Base-by-base conservation (phyloP, 1,140 invertebrate species). In the Schlechtendalia chinensis region DNA sequence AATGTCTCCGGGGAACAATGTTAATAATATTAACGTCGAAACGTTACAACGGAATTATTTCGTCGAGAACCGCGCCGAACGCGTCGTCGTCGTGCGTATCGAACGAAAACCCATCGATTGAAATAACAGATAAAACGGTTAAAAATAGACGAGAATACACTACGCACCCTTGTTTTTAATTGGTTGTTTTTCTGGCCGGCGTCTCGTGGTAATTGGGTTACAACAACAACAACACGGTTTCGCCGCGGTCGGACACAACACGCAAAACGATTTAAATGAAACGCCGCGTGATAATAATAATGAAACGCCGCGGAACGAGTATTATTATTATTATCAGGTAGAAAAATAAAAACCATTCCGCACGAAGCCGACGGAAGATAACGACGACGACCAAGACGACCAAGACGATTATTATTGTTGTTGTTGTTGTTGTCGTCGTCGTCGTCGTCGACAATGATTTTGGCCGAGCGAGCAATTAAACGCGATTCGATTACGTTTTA, bases 171-270 rank as follows among this genome's bases (percentile, higher is more conserved):
- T 39, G 32, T 39, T 22, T 50, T 5, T 69, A 69, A 47, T 69
- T 69, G 45, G 67, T 69, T 69, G 67, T 69, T 69, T 69, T 50
- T 24, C 45, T 2, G 32, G 47, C 65, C 10, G 22, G 11, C 47
- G n/a, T 50, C n/a, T n/a, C n/a, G n/a, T n/a, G n/a, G 27, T 69
- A 50, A 69, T 50, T 50, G 45, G 22, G 32, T 69, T 69, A 32
- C 65, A 22, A 39, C 32, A 39, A 39, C 32, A 39, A 3, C 3
- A 3, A 39, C 32, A 39, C 32, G 32, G 32, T 39, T 22, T 24
- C 22, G 16, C 32, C 1, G 45, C 12, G 45, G 39, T 24, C 1
- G n/a, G 39, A 69, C 16, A 47, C n/a, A n/a, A n/a, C n/a, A n/a
- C n/a, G n/a, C n/a, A n/a, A n/a, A n/a, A n/a, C n/a, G n/a, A n/a